Conservation (phyloP, 2,888 invertebrate species). For the Euphydryas editha region DNA sequence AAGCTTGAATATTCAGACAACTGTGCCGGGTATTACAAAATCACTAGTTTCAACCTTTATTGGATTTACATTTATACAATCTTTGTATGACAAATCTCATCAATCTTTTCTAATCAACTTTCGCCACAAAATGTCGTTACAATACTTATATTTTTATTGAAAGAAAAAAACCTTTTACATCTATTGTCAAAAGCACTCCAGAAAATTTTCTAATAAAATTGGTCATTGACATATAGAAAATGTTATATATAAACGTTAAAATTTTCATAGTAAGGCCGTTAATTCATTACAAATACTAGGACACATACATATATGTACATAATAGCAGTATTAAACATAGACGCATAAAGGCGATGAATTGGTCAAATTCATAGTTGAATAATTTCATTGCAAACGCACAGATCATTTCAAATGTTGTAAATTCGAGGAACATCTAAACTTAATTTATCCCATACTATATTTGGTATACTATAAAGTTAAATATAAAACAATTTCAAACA, state of each 20-base stretch:
- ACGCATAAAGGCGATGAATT: constrained; percentile 23
- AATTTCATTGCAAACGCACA: constrained; percentile 20
- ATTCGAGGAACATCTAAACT: too few species aligned
- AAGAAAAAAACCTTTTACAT: too few species aligned
- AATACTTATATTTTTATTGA: too few species aligned
- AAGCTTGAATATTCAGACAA: constrained; percentile 1
- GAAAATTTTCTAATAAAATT: too few species aligned
- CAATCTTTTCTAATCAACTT: not conserved
- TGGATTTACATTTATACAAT: constrained; percentile 1
- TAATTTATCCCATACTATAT: too few species aligned
- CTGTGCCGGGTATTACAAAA: not conserved
- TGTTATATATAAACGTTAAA: not conserved
- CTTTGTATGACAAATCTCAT: not conserved
- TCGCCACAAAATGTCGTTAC: too few species aligned
- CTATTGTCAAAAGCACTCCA: too few species aligned
- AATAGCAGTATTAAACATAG: not conserved
- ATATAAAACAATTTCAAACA: too few species aligned
- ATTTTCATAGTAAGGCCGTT: not conserved
- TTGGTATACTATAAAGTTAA: too few species aligned
- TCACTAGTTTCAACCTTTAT: not conserved
- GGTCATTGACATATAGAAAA: too few species aligned
- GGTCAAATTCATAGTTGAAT: constrained; percentile 20
- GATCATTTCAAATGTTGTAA: constrained; percentile 14
- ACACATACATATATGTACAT: not conserved
- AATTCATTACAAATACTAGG: not conserved